A percentile compares a stretch with the other conserved stretches of the same genome.
Conservation (phyloP, 2,797 vertebrate species). For the Borostomias antarcticus region DNA sequence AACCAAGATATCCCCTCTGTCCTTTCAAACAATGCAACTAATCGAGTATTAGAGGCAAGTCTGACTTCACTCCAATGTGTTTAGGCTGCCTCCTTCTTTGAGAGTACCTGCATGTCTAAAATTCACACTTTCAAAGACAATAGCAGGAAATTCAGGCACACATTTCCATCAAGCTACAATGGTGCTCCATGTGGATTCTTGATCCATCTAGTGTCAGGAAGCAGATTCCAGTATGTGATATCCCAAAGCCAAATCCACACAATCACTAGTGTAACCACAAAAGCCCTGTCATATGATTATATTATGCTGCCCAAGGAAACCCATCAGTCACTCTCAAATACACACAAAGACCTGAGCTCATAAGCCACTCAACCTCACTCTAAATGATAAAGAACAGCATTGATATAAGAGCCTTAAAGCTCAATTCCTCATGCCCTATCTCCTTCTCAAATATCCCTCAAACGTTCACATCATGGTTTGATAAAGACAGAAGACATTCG, state of each 20-base stretch:
- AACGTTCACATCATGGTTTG: neutral
- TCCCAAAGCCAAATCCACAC: neutral
- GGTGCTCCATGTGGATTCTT: neutral
- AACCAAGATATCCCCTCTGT: neutral
- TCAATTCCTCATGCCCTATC: too few species aligned
- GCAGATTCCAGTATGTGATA: neutral
- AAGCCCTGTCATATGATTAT: neutral
- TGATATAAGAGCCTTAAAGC: too few species aligned
- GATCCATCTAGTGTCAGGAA: conserved; percentile 10
- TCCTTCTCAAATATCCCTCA: neutral
- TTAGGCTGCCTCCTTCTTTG: neutral
- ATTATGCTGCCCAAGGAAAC: too few species aligned
- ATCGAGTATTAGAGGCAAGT: neutral
- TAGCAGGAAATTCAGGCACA: conserved; percentile 7
- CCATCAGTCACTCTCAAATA: too few species aligned
- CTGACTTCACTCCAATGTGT: neutral
- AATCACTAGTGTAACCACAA: neutral
- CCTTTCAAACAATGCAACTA: neutral
- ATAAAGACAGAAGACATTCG: neutral
- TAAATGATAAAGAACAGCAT: too few species aligned
- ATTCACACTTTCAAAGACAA: neutral
- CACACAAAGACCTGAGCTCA: too few species aligned
- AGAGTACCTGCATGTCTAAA: conserved; percentile 20
- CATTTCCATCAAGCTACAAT: conserved; percentile 12
- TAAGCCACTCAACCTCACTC: too few species aligned